A percentile compares a stretch with the other conserved stretches of the same genome.
These are phyloP conservation scores for Pediacus dermestoides DNA, from an alignment of 2,888 invertebrate species.

Conservation along the genomic window DNA sequence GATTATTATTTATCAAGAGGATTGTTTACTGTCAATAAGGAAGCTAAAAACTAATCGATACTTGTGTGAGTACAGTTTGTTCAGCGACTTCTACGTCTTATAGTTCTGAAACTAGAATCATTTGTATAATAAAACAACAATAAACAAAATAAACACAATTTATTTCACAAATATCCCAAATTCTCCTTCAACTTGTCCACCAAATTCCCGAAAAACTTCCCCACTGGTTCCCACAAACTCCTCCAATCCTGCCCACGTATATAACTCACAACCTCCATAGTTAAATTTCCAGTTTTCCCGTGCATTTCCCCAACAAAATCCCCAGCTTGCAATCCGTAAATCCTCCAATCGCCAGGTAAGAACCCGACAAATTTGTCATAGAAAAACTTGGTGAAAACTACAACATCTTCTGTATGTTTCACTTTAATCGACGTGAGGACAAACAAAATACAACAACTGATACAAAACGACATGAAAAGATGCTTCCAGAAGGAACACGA, in stretches of 20 bases:
- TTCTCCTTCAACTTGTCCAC: background rate
- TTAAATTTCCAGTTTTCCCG: background rate
- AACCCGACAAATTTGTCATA: background rate
- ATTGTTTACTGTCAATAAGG: too few species aligned
- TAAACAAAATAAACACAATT: background rate
- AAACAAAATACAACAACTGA: background rate
- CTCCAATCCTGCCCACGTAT: background rate
- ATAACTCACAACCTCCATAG: background rate
- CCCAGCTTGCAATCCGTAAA: constrained; percentile 1
- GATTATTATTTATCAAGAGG: too few species aligned
- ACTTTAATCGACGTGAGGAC: background rate
- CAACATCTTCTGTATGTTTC: constrained; percentile 1
- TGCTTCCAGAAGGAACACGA: background rate
- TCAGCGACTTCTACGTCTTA: too few species aligned
- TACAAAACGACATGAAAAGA: background rate
- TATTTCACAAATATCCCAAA: background rate
- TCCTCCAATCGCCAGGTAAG: background rate
- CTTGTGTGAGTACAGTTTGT: background rate
- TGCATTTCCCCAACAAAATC: background rate
- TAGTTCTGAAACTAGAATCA: too few species aligned
- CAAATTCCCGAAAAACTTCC: background rate
- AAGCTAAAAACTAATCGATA: background rate
- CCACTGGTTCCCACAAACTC: background rate
- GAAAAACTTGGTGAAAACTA: background rate
- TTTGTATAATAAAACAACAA: background rate